Percentiles rank a stretch among this genome's conserved stretches.
phyloP scores from a whole-genome alignment of 2,888 invertebrate species.

The Orthosia cruda region DNA sequence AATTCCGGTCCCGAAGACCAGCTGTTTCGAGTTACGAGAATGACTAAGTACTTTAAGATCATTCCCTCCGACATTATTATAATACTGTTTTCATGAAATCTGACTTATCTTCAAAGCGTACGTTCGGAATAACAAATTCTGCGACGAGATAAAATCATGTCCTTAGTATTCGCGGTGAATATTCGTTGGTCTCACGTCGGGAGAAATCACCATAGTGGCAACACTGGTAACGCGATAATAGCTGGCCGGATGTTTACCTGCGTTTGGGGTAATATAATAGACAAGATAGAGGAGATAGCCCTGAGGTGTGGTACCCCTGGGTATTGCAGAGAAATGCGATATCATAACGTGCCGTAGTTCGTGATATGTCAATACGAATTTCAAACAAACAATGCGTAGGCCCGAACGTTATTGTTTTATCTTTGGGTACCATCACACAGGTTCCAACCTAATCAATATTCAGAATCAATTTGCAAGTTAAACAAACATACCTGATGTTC shows the following conservation, averaged over 20 bases:
- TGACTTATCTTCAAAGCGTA: conserved; percentile 37
- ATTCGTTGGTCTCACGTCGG: conserved; percentile 48
- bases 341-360: conserved; percentile 27
- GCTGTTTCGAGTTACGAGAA: conserved; percentile 50
- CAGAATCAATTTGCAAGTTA: conserved; percentile 46
- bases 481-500: conserved; percentile 34
- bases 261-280: conserved; percentile 61
- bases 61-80: conserved; percentile 51
- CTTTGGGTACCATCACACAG: conserved; percentile 14
- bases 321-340: conserved; percentile 57
- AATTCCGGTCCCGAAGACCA: conserved; percentile 46
- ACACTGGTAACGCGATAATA: conserved; percentile 49
- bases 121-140: conserved; percentile 60
- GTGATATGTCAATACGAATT: conserved; percentile 49
- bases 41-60: conserved; percentile 54
- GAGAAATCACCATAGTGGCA: conserved; percentile 60
- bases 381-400: conserved; percentile 32
- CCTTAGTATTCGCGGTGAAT: conserved; percentile 61
- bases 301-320: conserved; percentile 43
- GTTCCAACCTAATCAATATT: conserved; percentile 40
- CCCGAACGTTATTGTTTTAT: conserved; percentile 36
- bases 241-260: conserved; percentile 67
- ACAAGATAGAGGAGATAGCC: conserved; percentile 53
- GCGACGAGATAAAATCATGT: conserved; percentile 46
- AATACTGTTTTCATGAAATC: conserved; percentile 62